These are phyloP conservation scores for Aurelia sp. DNA, from an alignment of 30 jellyfish, hydroid and myxozoan species.

Conservation along the genomic window DNA sequence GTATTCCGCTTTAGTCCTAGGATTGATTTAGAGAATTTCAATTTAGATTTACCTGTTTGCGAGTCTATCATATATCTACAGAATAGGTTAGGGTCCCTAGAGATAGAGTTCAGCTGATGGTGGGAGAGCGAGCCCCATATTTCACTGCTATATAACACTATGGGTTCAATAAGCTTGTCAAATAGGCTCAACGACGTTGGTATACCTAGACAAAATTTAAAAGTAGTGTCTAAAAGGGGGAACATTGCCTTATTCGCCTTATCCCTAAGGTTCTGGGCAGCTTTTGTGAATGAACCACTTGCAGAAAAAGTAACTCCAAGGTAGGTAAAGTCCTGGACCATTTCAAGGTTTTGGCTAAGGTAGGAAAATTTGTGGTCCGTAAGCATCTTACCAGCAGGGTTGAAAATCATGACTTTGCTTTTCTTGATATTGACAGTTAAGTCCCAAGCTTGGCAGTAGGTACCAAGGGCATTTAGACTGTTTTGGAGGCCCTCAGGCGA, in stretches of 20 bases:
- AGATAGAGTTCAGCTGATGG: conserved; percentile 2
- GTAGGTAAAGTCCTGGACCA: conserved; percentile 27
- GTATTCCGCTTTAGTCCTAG: background rate
- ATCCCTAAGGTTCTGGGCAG: conserved; percentile 7
- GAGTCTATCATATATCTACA: conserved; percentile 19
- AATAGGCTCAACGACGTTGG: conserved; percentile 1
- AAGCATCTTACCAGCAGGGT: conserved; percentile 6
- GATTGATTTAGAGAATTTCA: conserved; percentile 11
- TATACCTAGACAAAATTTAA: background rate
- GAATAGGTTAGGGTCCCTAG: background rate
- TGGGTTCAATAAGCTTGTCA: conserved; percentile 9
- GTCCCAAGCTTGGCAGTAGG: conserved; percentile 7
- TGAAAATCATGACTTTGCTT: conserved; percentile 9
- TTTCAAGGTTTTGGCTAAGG: background rate
- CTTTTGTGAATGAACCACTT: conserved; percentile 3
- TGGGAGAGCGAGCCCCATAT: background rate
- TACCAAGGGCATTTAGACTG: background rate
- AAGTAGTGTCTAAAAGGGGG: conserved; percentile 22
- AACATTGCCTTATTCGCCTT: conserved; percentile 13
- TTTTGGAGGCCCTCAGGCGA: conserved; percentile 1
- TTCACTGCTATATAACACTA: conserved; percentile 16
- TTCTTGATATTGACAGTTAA: conserved; percentile 22
- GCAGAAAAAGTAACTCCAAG: conserved; percentile 10
- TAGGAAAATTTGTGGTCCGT: conserved; percentile 10
- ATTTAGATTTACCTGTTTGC: background rate